A percentile compares a stretch with the other conserved stretches of the same genome.
Evolutionary conservation across 2,797 vertebrate species (phyloP).

Genomic region (Coregonus ussuriensis): DNA sequence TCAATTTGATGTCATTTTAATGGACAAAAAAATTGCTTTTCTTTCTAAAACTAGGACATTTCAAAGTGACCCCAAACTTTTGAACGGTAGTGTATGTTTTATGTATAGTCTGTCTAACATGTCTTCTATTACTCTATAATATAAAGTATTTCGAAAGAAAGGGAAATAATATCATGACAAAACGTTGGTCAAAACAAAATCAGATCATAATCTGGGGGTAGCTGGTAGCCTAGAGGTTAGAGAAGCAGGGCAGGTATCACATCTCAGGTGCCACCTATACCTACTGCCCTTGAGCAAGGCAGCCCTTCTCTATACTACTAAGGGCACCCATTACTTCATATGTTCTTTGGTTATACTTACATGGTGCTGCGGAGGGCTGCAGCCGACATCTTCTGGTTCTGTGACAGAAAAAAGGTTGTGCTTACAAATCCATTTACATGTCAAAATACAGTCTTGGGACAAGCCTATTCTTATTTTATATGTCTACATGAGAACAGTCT

Average conservation of each 20-base stretch:
- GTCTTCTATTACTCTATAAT: neutral
- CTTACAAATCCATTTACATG: neutral
- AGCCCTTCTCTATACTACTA: neutral
- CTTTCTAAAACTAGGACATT: no score
- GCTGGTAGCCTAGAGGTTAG: neutral
- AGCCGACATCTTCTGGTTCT: constrained; percentile 95
- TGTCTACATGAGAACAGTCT: neutral
- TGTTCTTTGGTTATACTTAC: constrained; percentile 70
- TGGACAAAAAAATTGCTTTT: no score
- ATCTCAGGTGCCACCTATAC: neutral
- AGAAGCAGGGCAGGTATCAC: neutral
- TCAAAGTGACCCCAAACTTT: no score
- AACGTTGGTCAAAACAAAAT: neutral
- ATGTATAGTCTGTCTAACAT: no score
- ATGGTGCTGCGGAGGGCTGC: constrained; percentile 81
- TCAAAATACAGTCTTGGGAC: neutral
- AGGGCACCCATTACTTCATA: neutral
- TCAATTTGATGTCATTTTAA: no score
- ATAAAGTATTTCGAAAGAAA: neutral
- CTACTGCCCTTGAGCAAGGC: neutral
- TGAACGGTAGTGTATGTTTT: no score
- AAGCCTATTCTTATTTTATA: neutral
- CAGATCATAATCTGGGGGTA: neutral
- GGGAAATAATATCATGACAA: neutral
- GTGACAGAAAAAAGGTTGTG: constrained; percentile 10